Conservation (phyloP, 2,797 vertebrate genomes). For the Clamator glandarius region DNA sequence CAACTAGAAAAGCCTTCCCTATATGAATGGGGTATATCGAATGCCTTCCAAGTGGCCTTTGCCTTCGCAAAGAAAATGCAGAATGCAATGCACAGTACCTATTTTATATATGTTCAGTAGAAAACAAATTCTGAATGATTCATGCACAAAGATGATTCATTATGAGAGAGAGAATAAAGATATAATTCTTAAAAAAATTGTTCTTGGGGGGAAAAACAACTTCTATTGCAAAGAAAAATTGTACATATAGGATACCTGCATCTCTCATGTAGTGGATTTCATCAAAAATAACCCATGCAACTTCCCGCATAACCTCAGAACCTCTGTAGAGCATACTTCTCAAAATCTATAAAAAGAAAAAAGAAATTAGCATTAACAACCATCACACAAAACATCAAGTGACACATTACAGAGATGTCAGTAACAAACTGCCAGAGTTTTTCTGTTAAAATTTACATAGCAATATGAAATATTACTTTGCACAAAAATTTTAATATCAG, state of each 20-base stretch:
- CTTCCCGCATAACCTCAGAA: slow-evolving; percentile 99
- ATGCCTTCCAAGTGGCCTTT: not conserved
- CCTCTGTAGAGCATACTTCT: slow-evolving; percentile 98
- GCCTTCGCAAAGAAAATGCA: not conserved
- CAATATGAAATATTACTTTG: not conserved
- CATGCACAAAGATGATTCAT: not conserved
- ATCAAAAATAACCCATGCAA: slow-evolving; percentile 98
- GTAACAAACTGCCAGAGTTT: not conserved
- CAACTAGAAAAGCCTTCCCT: not conserved
- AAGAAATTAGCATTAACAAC: not conserved
- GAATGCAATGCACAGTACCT: not conserved
- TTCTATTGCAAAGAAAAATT: not conserved
- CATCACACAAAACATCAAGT: not conserved
- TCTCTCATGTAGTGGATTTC: slow-evolving; percentile 99
- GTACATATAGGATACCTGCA: slow-evolving; percentile 78
- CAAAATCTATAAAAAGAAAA: slow-evolving; percentile 84
- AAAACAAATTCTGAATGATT: not conserved
- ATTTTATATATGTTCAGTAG: not conserved
- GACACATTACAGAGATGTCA: not conserved
- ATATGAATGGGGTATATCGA: not conserved
- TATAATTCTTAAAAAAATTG: not conserved
- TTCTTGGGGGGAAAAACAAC: not conserved
- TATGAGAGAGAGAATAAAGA: not conserved
- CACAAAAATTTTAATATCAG: not conserved
- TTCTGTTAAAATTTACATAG: not conserved